Evolutionary conservation across 2,113 vertebrate genomes (phyloP), one percentile per base, ranked within the genome.

Genomic region (Leucopsar rothschildi): DNA sequence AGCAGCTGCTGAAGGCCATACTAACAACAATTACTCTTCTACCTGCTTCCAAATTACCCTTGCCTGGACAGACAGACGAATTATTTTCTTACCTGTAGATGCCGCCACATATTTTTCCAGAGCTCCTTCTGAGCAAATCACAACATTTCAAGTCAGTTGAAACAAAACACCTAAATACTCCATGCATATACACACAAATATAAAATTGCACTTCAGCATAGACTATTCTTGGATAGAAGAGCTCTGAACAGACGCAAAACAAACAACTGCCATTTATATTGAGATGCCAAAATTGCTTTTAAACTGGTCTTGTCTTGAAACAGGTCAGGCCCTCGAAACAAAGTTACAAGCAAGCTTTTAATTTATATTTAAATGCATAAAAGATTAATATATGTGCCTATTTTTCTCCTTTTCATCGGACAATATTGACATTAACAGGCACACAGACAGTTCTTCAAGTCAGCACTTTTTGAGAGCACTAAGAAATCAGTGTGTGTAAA

Each of bases 1-100:
- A 86, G 35, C 80, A 65, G 23, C 57, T 35, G 68, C 39, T 95
- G 65, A 96, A 97, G 95, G 95, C 95, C 95, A 93, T n/a, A 87
- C 66, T 44, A 93, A 87, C 76, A 89, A 91, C 79, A 97, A 94
- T 86, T 75, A 90, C 68, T 87, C 64, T 96, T 79, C 75, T 57
- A 49, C 39, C 33, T 93, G 56, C 42, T 88, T 87, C 88, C 59
- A 65, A 55, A 93, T 86, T 82, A 86, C 53, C 55, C 39, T 91
- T 90, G 57, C 57, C 59, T n/a, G 47, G 86, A 65, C 57, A 68
- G 86, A 73, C 57, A 68, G 37, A 47, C 14, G 49, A 49, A 60
- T 35, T 23, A 57, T 52, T 86, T 90, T 86, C 71, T 59, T 33
- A 69, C 9, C 35, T 63, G 23, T 5, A 40, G 12, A 50, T 44